Base-by-base conservation (phyloP, 1,140 invertebrate species). In the Matsumurasca onukii region DNA sequence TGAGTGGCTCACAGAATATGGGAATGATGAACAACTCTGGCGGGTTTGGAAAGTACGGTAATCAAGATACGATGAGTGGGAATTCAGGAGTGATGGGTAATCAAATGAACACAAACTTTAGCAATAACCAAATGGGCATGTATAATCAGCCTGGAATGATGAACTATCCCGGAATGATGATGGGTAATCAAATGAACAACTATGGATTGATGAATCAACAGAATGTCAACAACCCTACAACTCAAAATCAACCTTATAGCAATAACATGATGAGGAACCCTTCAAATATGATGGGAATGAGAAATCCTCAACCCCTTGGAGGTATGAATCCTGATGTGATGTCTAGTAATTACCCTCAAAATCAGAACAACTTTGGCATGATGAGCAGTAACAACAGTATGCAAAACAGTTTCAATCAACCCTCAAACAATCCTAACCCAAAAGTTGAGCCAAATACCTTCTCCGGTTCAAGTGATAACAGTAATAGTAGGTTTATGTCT, bases 111-210 rank as follows among this genome's bases (percentile, higher is more conserved):
- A 65, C 31, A 48, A 39, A 49, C 24, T 70, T 70, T 57, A 59
- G 61, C 24, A 31, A n/a, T 5, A 67, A 64, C 59, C 31, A 39
- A 67, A 31, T 70, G 2, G 39, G 52, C 15, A n/a, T 45, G 59
- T 63, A 24, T 29, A 70, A 68, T 13, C 48, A 45, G 68, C 48
- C 17, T 17, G 68, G 25, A 57, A 61, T 69, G 49, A 69, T 66
- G 67, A 71, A 70, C 17, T 68, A 61, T 39, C 30, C 69, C 25
- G 57, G 69, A 31, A 45, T 68, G 66, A 66, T 69, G 64, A 68
- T 70, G 30, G 49, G 31, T 31, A 70, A 55, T 51, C 67, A 49
- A 55, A n/a, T 66, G 31, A 31, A 51, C 15, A 70, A 70, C 5
- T 51, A 31, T 49, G 65, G 29, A 2, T 31, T 67, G 52, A 67